phyloP scores from a whole-genome alignment of 1,140 invertebrate genomes.

The Epicauta chinensis region DNA sequence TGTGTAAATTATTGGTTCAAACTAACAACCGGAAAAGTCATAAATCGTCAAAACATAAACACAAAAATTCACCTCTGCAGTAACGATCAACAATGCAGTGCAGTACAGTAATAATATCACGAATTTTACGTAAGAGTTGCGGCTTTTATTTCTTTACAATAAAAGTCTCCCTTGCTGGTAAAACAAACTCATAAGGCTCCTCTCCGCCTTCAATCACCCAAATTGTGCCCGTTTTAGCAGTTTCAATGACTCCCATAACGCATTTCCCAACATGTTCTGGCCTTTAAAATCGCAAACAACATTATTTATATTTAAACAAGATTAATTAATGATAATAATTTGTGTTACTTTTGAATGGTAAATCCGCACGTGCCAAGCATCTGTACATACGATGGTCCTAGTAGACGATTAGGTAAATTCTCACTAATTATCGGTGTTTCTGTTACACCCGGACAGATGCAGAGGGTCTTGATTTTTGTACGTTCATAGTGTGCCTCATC shows the following conservation, averaged over 20 bases:
- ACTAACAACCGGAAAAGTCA: no score
- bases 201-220: conserved; percentile 25
- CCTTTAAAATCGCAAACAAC: no score
- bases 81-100: no score
- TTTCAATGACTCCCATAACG: conserved; percentile 19
- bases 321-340: no score
- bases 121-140: no score
- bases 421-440: conserved; percentile 20
- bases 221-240: conserved; percentile 18
- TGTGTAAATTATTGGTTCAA: no score
- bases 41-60: no score
- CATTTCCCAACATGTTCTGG: conserved; percentile 17
- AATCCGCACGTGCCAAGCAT: no score
- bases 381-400: conserved; percentile 7
- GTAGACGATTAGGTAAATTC: background rate
- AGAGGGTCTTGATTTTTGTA: conserved; percentile 35
- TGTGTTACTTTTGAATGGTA: no score
- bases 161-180: conserved; percentile 1
- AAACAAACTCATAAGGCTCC: conserved; percentile 19
- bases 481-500: conserved; percentile 18
- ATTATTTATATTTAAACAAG: no score
- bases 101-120: no score
- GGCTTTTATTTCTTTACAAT: background rate
- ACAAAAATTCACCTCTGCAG: no score
- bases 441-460: conserved; percentile 38